Conservation (phyloP, 2,888 invertebrate genomes). For the Myopa tessellatipennis region DNA sequence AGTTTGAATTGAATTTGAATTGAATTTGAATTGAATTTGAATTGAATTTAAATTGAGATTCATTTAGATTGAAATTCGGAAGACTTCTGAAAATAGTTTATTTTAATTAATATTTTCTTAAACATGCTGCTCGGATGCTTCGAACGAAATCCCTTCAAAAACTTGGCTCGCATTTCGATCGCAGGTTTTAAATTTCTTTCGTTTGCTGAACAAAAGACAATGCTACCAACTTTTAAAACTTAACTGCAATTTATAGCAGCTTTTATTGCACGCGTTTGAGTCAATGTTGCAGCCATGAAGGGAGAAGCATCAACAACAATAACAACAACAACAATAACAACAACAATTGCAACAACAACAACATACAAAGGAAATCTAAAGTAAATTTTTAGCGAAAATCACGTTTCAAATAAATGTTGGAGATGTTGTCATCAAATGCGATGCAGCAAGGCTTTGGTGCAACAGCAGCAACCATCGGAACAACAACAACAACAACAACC, state of each 20-base stretch:
- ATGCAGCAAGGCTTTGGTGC: neutral
- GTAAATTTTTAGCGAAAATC: slow-evolving; percentile 31
- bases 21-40: too few relatives aligned
- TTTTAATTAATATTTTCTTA: too few relatives aligned
- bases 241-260: slow-evolving; percentile 3
- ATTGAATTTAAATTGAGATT: too few relatives aligned
- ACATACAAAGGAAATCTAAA: slow-evolving; percentile 18
- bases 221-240: neutral
- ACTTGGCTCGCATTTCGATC: too few relatives aligned
- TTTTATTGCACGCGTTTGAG: neutral
- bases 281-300: neutral
- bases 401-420: slow-evolving; percentile 37
- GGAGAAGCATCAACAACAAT: neutral
- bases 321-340: slow-evolving; percentile 10
- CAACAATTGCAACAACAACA: neutral
- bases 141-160: too few relatives aligned
- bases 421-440: slow-evolving; percentile 35
- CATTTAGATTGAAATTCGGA: too few relatives aligned
- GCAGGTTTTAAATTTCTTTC: neutral
- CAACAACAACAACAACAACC: neutral
- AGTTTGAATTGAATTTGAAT: too few relatives aligned
- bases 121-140: too few relatives aligned
- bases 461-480: neutral
- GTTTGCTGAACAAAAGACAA: neutral
- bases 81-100: too few relatives aligned